Conservation (phyloP, 23 tunicate genomes). For the Phallusia fumigata region DNA sequence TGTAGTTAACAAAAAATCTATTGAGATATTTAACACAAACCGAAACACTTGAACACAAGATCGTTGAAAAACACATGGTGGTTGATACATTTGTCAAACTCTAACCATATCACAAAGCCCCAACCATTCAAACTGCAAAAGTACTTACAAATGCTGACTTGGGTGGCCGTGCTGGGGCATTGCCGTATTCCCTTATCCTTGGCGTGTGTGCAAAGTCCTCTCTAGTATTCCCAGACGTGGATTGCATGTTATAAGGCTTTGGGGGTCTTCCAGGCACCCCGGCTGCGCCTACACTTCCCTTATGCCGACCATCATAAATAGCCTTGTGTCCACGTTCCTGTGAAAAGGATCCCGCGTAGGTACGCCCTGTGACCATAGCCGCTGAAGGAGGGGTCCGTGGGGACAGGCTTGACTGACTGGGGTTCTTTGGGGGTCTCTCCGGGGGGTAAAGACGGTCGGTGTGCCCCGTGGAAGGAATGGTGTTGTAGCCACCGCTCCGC, state of each 20-base stretch:
- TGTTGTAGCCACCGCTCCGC: background rate
- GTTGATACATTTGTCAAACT: too few relatives aligned
- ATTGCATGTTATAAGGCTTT: conserved; percentile 48
- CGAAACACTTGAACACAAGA: too few relatives aligned
- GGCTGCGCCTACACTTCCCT: background rate
- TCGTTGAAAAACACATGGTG: too few relatives aligned
- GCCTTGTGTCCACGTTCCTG: conserved; percentile 6
- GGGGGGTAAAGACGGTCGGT: conserved; percentile 43
- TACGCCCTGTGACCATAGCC: background rate
- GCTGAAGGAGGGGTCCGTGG: conserved; percentile 74
- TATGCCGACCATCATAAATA: background rate
- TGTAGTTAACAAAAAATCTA: too few relatives aligned
- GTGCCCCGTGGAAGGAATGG: background rate
- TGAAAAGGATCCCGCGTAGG: conserved; percentile 12
- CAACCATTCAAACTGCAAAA: background rate
- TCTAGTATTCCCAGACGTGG: background rate
- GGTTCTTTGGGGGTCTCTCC: conserved; percentile 66
- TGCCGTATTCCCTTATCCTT: background rate
- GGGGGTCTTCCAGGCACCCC: conserved; percentile 65
- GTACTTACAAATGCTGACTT: conserved; percentile 32
- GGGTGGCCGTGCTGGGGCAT: conserved; percentile 30
- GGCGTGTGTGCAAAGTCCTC: conserved; percentile 12
- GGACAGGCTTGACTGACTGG: conserved; percentile 35
- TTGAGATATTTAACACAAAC: too few relatives aligned
- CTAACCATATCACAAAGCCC: background rate